Base-by-base conservation (phyloP, 2,888 invertebrate species). In the Scaptomyza flava region DNA sequence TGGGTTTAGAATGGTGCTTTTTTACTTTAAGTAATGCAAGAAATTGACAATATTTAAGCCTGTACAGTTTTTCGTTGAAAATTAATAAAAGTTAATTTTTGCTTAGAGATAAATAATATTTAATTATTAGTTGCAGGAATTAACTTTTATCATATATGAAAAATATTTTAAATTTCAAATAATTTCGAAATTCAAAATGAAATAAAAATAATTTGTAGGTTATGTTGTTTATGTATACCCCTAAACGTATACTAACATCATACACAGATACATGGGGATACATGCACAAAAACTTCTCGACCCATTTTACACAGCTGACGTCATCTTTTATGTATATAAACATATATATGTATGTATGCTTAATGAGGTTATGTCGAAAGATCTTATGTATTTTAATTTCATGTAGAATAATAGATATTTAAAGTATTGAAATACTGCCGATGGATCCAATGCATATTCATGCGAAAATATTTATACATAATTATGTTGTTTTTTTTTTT, bases 291-390 rank as follows among this genome's bases (percentile, higher is more conserved):
- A 14, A 27, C 30, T 56, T 56, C 31, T 51, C 48, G 36, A 36
- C 20, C 27, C 20, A 47, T 51, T 38, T 31, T 36, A 1, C 2
- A 12, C 7, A 5, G 11, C 27, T 73, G 66, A 73, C 66, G 66
- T 73, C 73, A 74, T 59, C 36, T 6, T 27, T 11, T 20, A 34
- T 53, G 51, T 61, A 58, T 7, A 47, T 60, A 58, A 65, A 65
- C 48, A 38, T 7, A 47, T 23, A 31, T 7, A 45, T 59, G 60
- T 7, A 45, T 59, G 60, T 68, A 62, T 50, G 27, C 2, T 27
- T 45, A 50, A 62, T 61, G 38, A 70, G 73, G 73, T 73, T 73
- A 73, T 54, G 73, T 48, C n/a, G 12, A 7, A 7, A 42, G 42
- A 65, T 65, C 65, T 14, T 51, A 14, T 36, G 47, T 6, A 46